Base-by-base conservation (phyloP, 2,888 invertebrate genomes). In the Netelia inedita region DNA sequence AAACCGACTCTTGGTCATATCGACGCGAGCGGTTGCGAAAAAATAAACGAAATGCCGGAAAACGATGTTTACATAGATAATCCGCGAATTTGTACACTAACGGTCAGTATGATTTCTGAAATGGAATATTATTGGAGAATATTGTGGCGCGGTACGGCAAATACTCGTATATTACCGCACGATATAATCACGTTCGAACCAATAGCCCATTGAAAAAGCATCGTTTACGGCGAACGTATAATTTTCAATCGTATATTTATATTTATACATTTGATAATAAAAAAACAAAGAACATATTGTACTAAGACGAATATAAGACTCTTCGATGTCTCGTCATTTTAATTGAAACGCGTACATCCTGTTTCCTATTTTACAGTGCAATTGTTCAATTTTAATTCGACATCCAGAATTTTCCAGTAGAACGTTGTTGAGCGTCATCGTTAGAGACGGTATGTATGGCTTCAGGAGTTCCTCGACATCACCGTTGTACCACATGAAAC, bases 401-500 rank as follows among this genome's bases (percentile, higher is more conserved):
- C 53, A 57, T 57, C 68, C 85, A 46, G 94, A 92, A 65, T 94
- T 94, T 75, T 94, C 93, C 43, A 93, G 87, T 55, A 94, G 89
- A 71, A 94, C 89, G 55, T 94, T 89, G 11, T 92, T 86, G 73
- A 95, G 91, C 68, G 92, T 92, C 10, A 91, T 86, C 91, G 95
- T 95, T n/a, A 97, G 91, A 50, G 94, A 88, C 0, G 95, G 94
- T 82, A 96, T 90, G 84, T 95, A 90, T 43, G 91, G 86, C 72
- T 92, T 94, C 11, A 97, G 90, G 83, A 94, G 91, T 23, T 94
- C 90, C 88, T 95, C 95, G 87, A 95, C 94, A 93, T 98, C 95
- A 0, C 97, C 97, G 75, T 96, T 94, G 83, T 96, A 95, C 98
- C 98, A 98, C 11, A 96, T 94, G 87, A 98, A 94, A 92, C 98